Evolutionary conservation across 1,140 invertebrate genomes (phyloP).

Genomic region (Tetragnatha versicolor): DNA sequence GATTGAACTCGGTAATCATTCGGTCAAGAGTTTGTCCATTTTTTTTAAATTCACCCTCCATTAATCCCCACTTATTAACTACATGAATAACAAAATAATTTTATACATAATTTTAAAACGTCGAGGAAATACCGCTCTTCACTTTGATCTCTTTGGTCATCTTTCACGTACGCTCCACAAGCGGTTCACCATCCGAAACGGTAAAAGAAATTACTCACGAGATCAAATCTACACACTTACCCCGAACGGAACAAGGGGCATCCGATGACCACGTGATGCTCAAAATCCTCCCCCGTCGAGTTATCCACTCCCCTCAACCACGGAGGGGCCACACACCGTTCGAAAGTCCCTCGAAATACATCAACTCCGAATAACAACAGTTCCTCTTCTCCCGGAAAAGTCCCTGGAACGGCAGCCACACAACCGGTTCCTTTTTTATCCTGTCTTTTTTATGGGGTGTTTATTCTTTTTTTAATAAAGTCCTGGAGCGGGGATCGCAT

Average conservation of each 20-base stretch:
- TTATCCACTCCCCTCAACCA: conserved; percentile 22
- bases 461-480: background rate
- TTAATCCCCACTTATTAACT: too few relatives aligned
- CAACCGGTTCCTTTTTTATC: background rate
- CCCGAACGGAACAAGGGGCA: conserved; percentile 10
- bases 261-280: conserved; percentile 40
- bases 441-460: background rate
- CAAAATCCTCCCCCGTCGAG: conserved; percentile 21
- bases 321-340: background rate
- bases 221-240: conserved; percentile 23
- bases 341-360: conserved; percentile 11
- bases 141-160: too few relatives aligned
- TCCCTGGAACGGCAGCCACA: background rate
- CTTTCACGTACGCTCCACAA: too few relatives aligned
- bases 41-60: too few relatives aligned
- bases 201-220: background rate
- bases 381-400: background rate
- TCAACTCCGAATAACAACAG: background rate
- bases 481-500: conserved; percentile 20
- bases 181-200: too few relatives aligned
- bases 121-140: too few relatives aligned
- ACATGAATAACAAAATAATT: too few relatives aligned
- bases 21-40: too few relatives aligned
- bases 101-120: too few relatives aligned
- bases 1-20: too few relatives aligned